These are phyloP conservation scores for Gastracanthus pulcherrimus DNA, from an alignment of 2,888 invertebrate species.

Conservation along the genomic window DNA sequence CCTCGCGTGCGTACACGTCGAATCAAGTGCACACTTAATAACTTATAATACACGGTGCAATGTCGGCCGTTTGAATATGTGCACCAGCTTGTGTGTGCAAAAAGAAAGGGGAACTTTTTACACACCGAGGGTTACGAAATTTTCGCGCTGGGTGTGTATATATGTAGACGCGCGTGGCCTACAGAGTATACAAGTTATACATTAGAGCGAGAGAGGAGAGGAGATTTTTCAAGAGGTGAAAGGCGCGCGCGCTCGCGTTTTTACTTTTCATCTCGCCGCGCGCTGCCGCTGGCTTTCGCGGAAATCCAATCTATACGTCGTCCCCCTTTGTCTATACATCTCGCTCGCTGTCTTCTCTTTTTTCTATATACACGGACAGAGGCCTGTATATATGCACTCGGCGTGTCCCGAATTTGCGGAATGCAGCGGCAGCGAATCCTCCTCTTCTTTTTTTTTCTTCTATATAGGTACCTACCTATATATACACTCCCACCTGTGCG, in stretches of 20 bases:
- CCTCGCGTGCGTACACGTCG: too few species aligned
- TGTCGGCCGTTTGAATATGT: too few species aligned
- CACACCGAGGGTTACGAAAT: background rate
- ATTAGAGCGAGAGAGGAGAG: background rate
- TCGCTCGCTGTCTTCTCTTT: background rate
- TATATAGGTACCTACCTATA: too few species aligned
- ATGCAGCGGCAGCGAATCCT: too few species aligned
- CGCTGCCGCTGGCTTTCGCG: background rate
- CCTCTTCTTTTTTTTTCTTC: too few species aligned
- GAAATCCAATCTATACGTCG: too few species aligned
- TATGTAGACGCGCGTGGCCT: background rate
- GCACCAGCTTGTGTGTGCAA: background rate
- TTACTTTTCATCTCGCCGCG: background rate
- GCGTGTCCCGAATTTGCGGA: too few species aligned
- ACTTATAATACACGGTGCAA: too few species aligned
- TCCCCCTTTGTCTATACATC: too few species aligned
- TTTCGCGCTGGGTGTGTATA: background rate
- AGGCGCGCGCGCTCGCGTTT: background rate
- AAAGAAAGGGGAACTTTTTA: background rate
- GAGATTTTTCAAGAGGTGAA: background rate
- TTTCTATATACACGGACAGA: background rate
- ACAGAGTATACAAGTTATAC: background rate
- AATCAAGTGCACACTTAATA: too few species aligned
- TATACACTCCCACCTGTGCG: too few species aligned
- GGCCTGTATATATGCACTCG: constrained; percentile 7